Percentiles rank a stretch among this genome's conserved stretches.
phyloP scores from a whole-genome alignment of 2,797 vertebrate species.

The Hippoglossus hippoglossus region DNA sequence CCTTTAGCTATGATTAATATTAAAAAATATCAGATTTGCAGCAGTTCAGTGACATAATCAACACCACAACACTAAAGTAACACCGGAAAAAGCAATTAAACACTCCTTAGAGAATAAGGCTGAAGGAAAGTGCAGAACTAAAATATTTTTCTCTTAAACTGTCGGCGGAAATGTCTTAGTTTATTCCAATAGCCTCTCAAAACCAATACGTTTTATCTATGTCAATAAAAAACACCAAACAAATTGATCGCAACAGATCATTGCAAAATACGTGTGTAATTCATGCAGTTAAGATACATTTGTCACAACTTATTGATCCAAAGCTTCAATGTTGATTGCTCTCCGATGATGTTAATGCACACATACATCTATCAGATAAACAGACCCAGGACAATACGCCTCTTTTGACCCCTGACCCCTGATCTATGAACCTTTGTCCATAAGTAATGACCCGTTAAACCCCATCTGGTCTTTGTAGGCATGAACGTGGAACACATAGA shows the following conservation, averaged over 20 bases:
- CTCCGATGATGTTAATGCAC: constrained; percentile 28
- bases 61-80: constrained; percentile 29
- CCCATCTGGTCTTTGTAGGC: constrained; percentile 19
- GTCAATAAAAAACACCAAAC: constrained; percentile 11
- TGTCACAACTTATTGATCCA: constrained; percentile 58
- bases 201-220: neutral
- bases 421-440: constrained; percentile 55
- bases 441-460: constrained; percentile 36
- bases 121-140: constrained; percentile 3
- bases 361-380: constrained; percentile 51
- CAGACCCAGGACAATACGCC: constrained; percentile 46
- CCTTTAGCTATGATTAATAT: constrained; percentile 66
- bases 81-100: constrained; percentile 43
- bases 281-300: constrained; percentile 44
- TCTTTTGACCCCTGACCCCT: constrained; percentile 58
- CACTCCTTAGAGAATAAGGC: constrained; percentile 17
- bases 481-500: constrained; percentile 12
- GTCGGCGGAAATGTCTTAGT: constrained; percentile 2
- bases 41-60: constrained; percentile 43
- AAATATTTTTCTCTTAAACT: neutral
- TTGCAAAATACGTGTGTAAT: constrained; percentile 36
- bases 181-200: constrained; percentile 14
- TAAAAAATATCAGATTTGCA: constrained; percentile 42
- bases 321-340: constrained; percentile 52
- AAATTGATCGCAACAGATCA: constrained; percentile 31